Evolutionary conservation across 1,140 invertebrate species (phyloP), one percentile per base, ranked within the genome.

Genomic region (Scylla paramamosain): DNA sequence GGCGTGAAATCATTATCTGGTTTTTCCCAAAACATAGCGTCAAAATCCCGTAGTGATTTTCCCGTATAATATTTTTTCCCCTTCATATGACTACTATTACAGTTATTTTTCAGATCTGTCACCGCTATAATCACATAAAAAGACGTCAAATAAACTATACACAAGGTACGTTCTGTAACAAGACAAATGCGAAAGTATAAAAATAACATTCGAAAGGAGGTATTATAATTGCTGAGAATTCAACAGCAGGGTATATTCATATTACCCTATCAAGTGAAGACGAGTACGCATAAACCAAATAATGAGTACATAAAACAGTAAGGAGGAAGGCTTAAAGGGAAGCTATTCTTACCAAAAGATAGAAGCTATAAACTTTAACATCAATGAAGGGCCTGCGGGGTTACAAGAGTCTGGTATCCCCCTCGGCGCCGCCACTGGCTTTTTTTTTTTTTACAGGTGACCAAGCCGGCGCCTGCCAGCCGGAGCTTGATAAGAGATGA

Each of bases 61-160:
- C 25, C 67, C 25, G n/a, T 16, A 25, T n/a, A 77, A 77, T 3
- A 77, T 20, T n/a, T n/a, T n/a, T 8, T 20, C 25, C 67, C n/a
- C 25, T n/a, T n/a, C n/a, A 16, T 25, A 20, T 77, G 52, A 59
- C 52, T 59, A 59, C 16, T 77, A 77, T n/a, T 77, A n/a, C 25
- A 77, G n/a, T 77, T 77, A 77, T n/a, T 77, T 20, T 20, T 3
- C 29, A 8, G 29, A 93, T 93, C 45, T 93, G 52, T 39, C 32
- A 25, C 48, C 25, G 67, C 31, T 77, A 77, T 67, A 14, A 32
- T 91, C 31, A n/a, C 32, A 25, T 32, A 25, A 8, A 67, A 0
- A 91, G 29, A 7, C 6, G 28, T 91, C 29, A 77, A 91, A n/a
- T n/a, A 91, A 91, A 91, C 90, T 77, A 32, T 91, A 91, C 90